Evolutionary conservation across 2,113 vertebrate genomes (phyloP).

Genomic region (Oreocharis arfaki): DNA sequence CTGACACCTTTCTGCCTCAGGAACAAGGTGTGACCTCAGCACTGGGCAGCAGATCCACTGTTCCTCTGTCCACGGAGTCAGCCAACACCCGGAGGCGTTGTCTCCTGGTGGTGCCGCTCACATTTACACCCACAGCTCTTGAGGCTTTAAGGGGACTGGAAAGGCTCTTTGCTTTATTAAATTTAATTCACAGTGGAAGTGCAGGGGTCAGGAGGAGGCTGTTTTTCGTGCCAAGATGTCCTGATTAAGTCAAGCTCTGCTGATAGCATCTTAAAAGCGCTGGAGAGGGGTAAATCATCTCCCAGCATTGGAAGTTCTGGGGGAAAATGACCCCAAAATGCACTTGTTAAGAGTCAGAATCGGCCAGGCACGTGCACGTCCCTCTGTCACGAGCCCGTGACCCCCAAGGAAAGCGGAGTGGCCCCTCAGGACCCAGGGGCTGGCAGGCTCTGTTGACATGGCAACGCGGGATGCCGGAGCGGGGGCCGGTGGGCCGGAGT

Average conservation of each 20-base stretch:
- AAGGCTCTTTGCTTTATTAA: background rate
- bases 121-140: background rate
- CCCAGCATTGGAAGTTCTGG: background rate
- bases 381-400: background rate
- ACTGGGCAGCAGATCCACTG: background rate
- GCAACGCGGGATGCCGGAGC: constrained; percentile 45
- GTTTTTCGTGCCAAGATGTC: background rate
- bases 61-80: background rate
- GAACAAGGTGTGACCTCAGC: background rate
- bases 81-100: background rate
- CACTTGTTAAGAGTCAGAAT: background rate
- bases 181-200: background rate
- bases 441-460: constrained; percentile 27
- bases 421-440: background rate
- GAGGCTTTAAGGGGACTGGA: background rate
- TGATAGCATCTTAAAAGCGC: background rate
- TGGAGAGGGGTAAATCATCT: background rate
- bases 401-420: background rate
- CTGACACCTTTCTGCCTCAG: background rate
- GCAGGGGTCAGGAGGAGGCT: background rate
- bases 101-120: background rate
- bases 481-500: background rate
- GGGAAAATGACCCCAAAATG: background rate
- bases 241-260: background rate
- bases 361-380: background rate